Percentiles rank a stretch among this genome's conserved stretches.
These are phyloP conservation scores for Etheostoma nigrum DNA, from an alignment of 2,797 vertebrate genomes.

Conservation along the genomic window DNA sequence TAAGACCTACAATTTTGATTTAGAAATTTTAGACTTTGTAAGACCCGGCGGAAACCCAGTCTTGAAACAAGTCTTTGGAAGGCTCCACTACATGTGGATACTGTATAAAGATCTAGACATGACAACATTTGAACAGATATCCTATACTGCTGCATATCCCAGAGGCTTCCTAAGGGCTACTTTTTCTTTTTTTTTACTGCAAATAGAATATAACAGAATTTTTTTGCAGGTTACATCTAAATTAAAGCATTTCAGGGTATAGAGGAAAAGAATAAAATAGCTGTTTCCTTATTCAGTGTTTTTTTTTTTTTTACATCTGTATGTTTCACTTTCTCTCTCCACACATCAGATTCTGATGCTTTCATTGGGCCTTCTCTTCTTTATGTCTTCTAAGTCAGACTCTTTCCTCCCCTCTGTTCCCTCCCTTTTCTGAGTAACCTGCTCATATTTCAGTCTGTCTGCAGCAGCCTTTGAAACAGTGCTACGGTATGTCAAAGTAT, in stretches of 20 bases:
- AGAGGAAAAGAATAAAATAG: not conserved
- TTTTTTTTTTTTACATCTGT: slow-evolving; percentile 4
- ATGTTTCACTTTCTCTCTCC: slow-evolving; percentile 10
- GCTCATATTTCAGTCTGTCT: slow-evolving; percentile 59
- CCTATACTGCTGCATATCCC: slow-evolving; percentile 37
- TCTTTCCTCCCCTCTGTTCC: slow-evolving; percentile 8
- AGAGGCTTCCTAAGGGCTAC: slow-evolving; percentile 8
- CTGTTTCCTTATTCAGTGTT: slow-evolving; percentile 12
- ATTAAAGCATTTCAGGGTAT: slow-evolving; percentile 10
- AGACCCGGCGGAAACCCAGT: no score
- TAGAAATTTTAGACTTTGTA: no score
- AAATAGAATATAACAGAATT: slow-evolving; percentile 30
- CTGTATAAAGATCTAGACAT: not conserved
- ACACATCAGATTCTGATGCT: slow-evolving; percentile 20
- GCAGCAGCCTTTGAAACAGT: slow-evolving; percentile 50
- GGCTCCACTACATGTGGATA: not conserved
- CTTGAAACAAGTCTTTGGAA: not conserved
- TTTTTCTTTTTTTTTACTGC: slow-evolving; percentile 12
- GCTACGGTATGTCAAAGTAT: slow-evolving; percentile 61
- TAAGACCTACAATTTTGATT: no score
- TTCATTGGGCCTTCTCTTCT: slow-evolving; percentile 17
- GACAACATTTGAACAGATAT: slow-evolving; percentile 2
- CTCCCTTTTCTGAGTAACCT: slow-evolving; percentile 40
- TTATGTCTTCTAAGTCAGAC: slow-evolving; percentile 1
- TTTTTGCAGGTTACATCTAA: slow-evolving; percentile 13